Percentiles rank a stretch among this genome's conserved stretches.
Conservation (phyloP, 2,113 vertebrate genomes). For the Pseudorasbora parva region DNA sequence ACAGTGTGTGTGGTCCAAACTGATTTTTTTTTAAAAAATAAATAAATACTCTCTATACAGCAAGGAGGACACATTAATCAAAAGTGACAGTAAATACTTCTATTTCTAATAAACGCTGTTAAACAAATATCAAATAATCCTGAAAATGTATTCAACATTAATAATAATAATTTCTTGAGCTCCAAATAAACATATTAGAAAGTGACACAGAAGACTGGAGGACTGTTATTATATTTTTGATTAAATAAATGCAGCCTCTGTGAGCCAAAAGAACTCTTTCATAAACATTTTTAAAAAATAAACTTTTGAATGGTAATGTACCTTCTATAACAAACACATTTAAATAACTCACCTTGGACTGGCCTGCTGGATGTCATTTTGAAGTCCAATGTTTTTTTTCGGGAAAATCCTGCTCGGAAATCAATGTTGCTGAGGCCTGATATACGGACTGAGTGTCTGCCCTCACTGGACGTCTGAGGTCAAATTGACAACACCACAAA, state of each 20-base stretch:
- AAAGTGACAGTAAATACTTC: background rate
- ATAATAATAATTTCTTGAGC: background rate
- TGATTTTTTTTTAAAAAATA: background rate
- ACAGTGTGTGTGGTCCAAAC: constrained; percentile 28
- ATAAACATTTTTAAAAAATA: too few relatives aligned
- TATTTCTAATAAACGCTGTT: too few relatives aligned
- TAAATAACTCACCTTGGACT: constrained; percentile 85
- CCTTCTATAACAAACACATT: background rate
- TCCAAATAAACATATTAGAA: background rate
- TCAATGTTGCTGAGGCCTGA: constrained; percentile 97
- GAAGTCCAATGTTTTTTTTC: constrained; percentile 88
- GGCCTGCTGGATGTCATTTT: constrained; percentile 89
- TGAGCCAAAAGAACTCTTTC: too few relatives aligned
- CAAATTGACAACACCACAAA: constrained; percentile 19
- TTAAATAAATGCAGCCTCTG: too few relatives aligned
- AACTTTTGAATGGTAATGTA: background rate
- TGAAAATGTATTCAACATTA: background rate
- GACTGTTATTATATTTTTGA: background rate
- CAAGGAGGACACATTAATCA: background rate
- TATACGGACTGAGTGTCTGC: constrained; percentile 93
- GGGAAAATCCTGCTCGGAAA: constrained; percentile 93
- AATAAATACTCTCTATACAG: background rate
- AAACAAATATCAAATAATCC: background rate
- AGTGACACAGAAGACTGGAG: background rate
- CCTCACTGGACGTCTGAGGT: constrained; percentile 87